Base-by-base conservation (phyloP, 2,113 vertebrate species). In the Ellobius talpinus region DNA sequence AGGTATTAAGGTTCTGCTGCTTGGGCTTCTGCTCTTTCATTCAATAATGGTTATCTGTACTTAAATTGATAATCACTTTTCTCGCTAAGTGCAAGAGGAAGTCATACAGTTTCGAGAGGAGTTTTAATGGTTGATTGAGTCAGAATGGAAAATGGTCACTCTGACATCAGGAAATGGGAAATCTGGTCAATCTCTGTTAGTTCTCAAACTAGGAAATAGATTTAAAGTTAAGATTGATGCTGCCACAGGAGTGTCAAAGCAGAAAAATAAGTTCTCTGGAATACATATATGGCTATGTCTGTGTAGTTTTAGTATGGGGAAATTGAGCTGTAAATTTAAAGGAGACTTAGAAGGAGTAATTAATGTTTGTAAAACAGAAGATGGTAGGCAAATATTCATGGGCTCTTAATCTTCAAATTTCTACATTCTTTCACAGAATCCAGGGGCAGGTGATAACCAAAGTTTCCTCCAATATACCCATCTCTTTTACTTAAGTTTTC, bases 171-270 rank as follows among this genome's bases (percentile, higher is more conserved):
- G 11, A 92, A 70, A 84, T 47, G 29, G 74, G 47, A 94, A 92
- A 79, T 84, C 23, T 74, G 9, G 21, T 76, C n/a, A 91, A 68
- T 47, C 10, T 68, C 19, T 84, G 11, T 68, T 68, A 42, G 26
- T 33, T 36, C 3, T 90, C 50, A 72, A 87, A 81, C 63, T 26
- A 90, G 14, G 23, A 84, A 92, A n/a, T 58, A 2, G 31, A 87
- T 87, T 93, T 89, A 82, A 89, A 91, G 66, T 61, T 86, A 45
- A 92, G n/a, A 17, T 12, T 70, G 24, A 88, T 58, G 26, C 68
- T 61, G 39, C 33, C 58, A 45, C 19, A 84, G 89, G 5, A 47
- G 0, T 33, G 9, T 52, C 31, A 90, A 79, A 45, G 6, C 24
- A 88, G n/a, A 82, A 74, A 78, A 50, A 29, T 55, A 42, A 31